Evolutionary conservation across 2,888 invertebrate species (phyloP).

Genomic region (Pyrochroa serraticornis): DNA sequence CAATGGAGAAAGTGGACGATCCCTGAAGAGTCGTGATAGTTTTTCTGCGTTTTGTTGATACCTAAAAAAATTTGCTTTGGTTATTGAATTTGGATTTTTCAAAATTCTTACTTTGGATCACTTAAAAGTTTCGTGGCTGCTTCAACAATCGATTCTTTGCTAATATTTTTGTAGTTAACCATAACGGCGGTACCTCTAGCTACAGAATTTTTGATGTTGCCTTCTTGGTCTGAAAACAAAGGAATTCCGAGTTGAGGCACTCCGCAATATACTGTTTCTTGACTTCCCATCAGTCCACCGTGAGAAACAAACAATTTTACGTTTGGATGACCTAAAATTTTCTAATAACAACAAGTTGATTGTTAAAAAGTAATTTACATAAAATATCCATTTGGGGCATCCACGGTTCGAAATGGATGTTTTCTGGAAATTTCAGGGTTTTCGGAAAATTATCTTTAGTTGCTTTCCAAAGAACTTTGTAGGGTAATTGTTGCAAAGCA

Average conservation of each 20-base stretch:
- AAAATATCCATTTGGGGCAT: conserved; percentile 64
- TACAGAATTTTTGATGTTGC: conserved; percentile 62
- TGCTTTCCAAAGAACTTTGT: conserved; percentile 64
- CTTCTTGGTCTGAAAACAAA: conserved; percentile 54
- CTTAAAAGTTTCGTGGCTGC: conserved; percentile 38
- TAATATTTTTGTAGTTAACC: conserved; percentile 43
- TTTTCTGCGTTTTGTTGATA: conserved; percentile 61
- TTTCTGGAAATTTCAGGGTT: conserved; percentile 55
- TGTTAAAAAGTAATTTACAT: conserved; percentile 54
- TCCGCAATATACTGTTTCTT: conserved; percentile 58
- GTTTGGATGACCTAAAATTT: conserved; percentile 42
- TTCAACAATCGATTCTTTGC: conserved; percentile 39
- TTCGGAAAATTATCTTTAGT: conserved; percentile 59
- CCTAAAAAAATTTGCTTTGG: conserved; percentile 52
- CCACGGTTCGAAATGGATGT: conserved; percentile 63
- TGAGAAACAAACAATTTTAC: conserved; percentile 61
- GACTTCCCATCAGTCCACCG: conserved; percentile 60
- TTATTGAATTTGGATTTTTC: not conserved
- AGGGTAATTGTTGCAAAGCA: conserved; percentile 61
- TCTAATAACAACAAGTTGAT: not conserved
- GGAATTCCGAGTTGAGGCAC: conserved; percentile 56
- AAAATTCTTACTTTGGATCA: conserved; percentile 11
- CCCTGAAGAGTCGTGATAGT: conserved; percentile 62
- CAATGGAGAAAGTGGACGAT: conserved; percentile 64
- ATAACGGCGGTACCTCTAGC: conserved; percentile 61